Evolutionary conservation across 2,888 invertebrate genomes (phyloP), one percentile per base, ranked within the genome.

Genomic region (Leptura quadrifasciata): DNA sequence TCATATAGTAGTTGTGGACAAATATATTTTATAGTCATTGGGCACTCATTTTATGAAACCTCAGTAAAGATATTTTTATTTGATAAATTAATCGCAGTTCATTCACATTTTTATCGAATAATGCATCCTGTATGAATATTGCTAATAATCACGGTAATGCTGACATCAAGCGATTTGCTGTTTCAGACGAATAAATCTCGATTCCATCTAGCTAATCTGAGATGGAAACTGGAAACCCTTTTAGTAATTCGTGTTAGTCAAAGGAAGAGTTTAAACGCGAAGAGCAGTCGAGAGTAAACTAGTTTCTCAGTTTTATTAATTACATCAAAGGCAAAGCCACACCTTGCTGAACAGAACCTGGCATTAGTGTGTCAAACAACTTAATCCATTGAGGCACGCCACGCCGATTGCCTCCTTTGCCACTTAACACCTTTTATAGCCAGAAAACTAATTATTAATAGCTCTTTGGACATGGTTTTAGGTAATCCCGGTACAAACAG

Each of bases 241-340:
- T 69, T 18, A 64, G 63, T 35, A 47, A 35, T 64, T 57, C 69
- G 60, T 58, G 69, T 47, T 60, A 5, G 58, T 35, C 68, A 68
- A 68, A 68, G 69, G 47, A 35, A 15, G 58, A 21, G 58, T 39
- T 39, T 58, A 69, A 60, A 20, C 69, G 69, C 35, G 39, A 58
- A 69, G 58, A 60, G 69, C 69, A 69, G 69, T 69, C 58, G 69
- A 39, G 69, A 55, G 73, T 67, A 74, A 76, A 76, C 76, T 74
- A 74, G 76, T 76, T 76, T 71, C 71, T 74, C 35, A 31, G 52
- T 68, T 67, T 74, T 76, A 77, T 77, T 74, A 77, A 77, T 77
- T 74, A 74, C 61, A 74, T 77, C 77, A 64, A 61, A 74, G 74
- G 71, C 71, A 39, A 63, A 72, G 74, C 77, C 77, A 72, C 77